Evolutionary conservation across 2,797 vertebrate species (phyloP).

Genomic region (Antennarius maculatus): DNA sequence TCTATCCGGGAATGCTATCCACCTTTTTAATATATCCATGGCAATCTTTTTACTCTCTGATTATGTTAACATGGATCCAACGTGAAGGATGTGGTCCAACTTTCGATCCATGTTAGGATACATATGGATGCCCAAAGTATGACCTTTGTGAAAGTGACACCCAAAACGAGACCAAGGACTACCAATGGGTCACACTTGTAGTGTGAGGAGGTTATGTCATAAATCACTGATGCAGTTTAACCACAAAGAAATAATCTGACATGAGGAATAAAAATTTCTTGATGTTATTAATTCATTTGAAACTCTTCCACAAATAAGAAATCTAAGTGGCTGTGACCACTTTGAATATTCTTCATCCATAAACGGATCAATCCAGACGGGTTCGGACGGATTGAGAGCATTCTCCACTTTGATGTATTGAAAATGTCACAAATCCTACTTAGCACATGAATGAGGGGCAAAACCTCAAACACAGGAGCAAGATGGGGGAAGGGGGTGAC

Average conservation of each 20-base stretch:
- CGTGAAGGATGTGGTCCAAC: too few relatives aligned
- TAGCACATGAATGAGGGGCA: slow-evolving; percentile 82
- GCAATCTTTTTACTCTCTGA: not conserved
- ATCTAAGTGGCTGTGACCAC: slow-evolving; percentile 9
- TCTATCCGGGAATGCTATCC: too few relatives aligned
- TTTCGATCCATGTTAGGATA: too few relatives aligned
- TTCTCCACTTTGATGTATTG: slow-evolving; percentile 71
- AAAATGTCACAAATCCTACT: slow-evolving; percentile 81
- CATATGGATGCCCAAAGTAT: too few relatives aligned
- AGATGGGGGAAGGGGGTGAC: slow-evolving; percentile 51
- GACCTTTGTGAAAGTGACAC: not conserved
- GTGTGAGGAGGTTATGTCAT: slow-evolving; percentile 11
- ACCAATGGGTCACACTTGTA: not conserved
- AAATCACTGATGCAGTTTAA: slow-evolving; percentile 7
- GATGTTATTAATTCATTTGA: slow-evolving; percentile 18
- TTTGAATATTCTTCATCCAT: slow-evolving; percentile 24
- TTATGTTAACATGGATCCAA: too few relatives aligned
- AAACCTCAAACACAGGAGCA: slow-evolving; percentile 61
- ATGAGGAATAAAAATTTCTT: slow-evolving; percentile 12
- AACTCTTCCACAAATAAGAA: not conserved
- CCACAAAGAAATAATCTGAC: slow-evolving; percentile 14
- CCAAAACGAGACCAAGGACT: slow-evolving; percentile 31
- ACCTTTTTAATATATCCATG: too few relatives aligned
- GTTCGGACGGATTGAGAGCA: slow-evolving; percentile 60
- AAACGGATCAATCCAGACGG: slow-evolving; percentile 53